Evolutionary conservation across 2,888 invertebrate genomes (phyloP), one percentile per base, ranked within the genome.

Genomic region (Zaprionus obscuricornis): DNA sequence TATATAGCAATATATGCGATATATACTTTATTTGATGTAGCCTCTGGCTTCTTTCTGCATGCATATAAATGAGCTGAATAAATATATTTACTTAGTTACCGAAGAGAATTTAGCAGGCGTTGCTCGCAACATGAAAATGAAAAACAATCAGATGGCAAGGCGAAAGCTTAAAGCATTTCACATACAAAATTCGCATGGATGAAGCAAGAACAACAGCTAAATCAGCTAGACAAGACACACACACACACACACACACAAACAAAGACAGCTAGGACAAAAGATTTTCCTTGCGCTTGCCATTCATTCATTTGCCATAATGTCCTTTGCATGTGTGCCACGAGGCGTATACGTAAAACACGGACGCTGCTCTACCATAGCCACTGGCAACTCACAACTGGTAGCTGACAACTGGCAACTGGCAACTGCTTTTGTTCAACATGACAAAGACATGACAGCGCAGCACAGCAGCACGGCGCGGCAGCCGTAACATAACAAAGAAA

Each of bases 391-490:
- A 18, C 36, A 26, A 60, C 55, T 50, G 67, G 10, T 11, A 29
- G n/a, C n/a, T n/a, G n/a, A n/a, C n/a, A n/a, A n/a, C n/a, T n/a
- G n/a, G n/a, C 47, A 50, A 46, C 56, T 27, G 37, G 26, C 36
- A 26, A 60, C 55, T 50, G 67, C 74, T 75, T 82, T 85, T 82
- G 82, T 85, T 74, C 81, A 75, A 77, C 82, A 85, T 83, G 81
- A 83, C 82, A 82, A 85, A 77, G 84, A 85, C 82, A 82, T 83
- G 85, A 74, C 82, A 85, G 81, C 57, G 37, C 11, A 69, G 71
- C 51, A 24, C 16, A 37, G 42, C 37, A 33, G 17, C 45, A 36
- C n/a, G 55, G 24, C 18, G 27, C 56, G 56, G 54, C 29, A 45
- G 18, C 13, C 18, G 27, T 42, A 27, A 40, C 6, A 22, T 22